Percentiles rank a stretch among this genome's conserved stretches.
Conservation (phyloP, 2,888 invertebrate species). For the Acleris emargana region DNA sequence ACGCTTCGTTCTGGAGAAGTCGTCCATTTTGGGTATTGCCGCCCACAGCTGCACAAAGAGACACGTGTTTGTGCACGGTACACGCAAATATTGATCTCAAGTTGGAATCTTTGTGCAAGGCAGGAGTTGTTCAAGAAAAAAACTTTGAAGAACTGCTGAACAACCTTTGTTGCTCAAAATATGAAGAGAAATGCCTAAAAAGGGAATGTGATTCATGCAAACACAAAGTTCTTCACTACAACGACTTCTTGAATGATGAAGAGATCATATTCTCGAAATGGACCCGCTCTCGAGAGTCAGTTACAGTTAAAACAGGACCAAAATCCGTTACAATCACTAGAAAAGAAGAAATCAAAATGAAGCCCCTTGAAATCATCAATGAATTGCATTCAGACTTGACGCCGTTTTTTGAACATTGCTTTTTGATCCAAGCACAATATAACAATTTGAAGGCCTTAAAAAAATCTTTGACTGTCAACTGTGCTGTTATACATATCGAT, state of each 20-base stretch:
- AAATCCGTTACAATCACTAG: neutral
- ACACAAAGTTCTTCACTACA: neutral
- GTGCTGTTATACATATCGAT: slow-evolving; percentile 40
- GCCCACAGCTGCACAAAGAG: slow-evolving; percentile 6
- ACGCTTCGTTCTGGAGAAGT: neutral
- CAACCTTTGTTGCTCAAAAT: neutral
- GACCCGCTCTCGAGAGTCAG: neutral
- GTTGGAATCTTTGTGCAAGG: neutral
- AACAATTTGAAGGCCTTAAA: neutral
- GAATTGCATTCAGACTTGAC: neutral
- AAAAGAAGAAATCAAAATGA: slow-evolving; percentile 2
- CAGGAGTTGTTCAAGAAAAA: slow-evolving; percentile 10
- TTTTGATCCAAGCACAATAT: neutral
- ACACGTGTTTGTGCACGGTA: slow-evolving; percentile 3
- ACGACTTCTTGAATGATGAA: neutral
- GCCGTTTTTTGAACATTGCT: neutral
- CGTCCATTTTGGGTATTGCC: slow-evolving; percentile 12
- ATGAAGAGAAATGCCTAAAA: neutral
- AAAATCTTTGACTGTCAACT: neutral
- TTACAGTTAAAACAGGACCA: neutral
- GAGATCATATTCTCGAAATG: neutral
- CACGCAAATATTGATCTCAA: slow-evolving; percentile 10
- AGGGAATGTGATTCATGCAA: neutral
- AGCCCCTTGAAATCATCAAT: neutral
- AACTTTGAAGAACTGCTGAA: slow-evolving; percentile 6